phyloP scores from a whole-genome alignment of 2,888 invertebrate genomes.

The Alcis repandata region DNA sequence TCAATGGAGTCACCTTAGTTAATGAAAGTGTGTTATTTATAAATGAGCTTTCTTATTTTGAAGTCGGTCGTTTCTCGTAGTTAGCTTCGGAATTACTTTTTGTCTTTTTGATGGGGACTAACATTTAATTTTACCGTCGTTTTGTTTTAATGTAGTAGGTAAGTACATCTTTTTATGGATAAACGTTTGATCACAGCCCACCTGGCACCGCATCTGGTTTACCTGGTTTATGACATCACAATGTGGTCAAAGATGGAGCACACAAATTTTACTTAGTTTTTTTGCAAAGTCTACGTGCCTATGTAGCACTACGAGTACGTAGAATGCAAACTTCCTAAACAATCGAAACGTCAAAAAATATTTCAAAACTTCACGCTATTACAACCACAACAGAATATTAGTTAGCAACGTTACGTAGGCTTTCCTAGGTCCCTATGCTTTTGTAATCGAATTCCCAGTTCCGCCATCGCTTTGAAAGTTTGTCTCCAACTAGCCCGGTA shows the following conservation, averaged over 20 bases:
- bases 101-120: neutral
- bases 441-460: slow-evolving; percentile 28
- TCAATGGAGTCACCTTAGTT: slow-evolving; percentile 18
- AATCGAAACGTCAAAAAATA: too few species aligned
- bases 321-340: too few species aligned
- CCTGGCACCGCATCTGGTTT: too few species aligned
- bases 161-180: neutral
- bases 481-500: slow-evolving; percentile 24
- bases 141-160: neutral
- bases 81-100: neutral
- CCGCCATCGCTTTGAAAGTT: slow-evolving; percentile 26
- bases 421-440: slow-evolving; percentile 9
- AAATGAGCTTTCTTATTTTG: neutral
- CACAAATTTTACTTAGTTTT: too few species aligned
- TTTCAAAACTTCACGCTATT: neutral
- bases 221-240: too few species aligned
- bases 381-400: neutral
- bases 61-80: neutral
- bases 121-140: neutral
- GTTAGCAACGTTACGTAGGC: slow-evolving; percentile 6
- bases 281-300: too few species aligned
- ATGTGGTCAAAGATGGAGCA: too few species aligned
- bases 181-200: too few species aligned
- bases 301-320: too few species aligned
- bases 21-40: slow-evolving; percentile 20